Evolutionary conservation across 2,797 vertebrate species (phyloP).

Genomic region (Falco naumanni): DNA sequence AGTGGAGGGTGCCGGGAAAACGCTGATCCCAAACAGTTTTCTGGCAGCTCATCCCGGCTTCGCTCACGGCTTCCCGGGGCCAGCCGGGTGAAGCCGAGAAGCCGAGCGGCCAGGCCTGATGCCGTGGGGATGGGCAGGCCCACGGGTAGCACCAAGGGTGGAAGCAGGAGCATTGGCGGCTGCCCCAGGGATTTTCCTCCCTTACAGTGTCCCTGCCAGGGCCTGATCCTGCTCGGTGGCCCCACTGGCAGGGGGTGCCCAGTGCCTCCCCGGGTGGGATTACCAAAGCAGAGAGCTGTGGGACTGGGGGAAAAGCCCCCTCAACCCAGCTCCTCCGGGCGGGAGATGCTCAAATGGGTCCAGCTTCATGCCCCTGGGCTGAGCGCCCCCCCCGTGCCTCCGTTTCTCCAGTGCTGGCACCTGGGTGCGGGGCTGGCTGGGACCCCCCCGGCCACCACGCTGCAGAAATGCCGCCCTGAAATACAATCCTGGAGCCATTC

Average conservation of each 20-base stretch:
- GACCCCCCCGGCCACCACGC: neutral
- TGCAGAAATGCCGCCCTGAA: constrained; percentile 47
- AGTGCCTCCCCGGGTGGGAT: neutral
- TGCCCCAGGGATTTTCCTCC: neutral
- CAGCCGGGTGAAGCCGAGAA: neutral
- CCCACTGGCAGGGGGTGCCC: neutral
- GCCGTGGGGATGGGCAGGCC: neutral
- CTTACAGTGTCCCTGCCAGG: no score
- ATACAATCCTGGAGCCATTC: constrained; percentile 35
- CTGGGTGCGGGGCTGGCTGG: accelerated
- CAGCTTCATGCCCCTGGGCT: neutral
- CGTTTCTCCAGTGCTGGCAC: neutral
- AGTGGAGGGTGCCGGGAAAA: neutral
- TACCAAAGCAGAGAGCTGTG: neutral
- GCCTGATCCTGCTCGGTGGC: neutral
- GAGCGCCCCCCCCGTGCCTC: neutral
- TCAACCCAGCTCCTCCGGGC: neutral
- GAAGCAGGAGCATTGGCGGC: accelerated
- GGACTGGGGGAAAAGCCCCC: neutral
- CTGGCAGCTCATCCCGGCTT: neutral
- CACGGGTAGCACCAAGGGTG: accelerated
- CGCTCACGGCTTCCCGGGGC: neutral
- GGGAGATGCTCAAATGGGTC: neutral
- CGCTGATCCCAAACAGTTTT: neutral
- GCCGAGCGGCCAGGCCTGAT: accelerated